Evolutionary conservation across 2,113 vertebrate genomes (phyloP), one percentile per base, ranked within the genome.

Genomic region (Polypterus senegalus): DNA sequence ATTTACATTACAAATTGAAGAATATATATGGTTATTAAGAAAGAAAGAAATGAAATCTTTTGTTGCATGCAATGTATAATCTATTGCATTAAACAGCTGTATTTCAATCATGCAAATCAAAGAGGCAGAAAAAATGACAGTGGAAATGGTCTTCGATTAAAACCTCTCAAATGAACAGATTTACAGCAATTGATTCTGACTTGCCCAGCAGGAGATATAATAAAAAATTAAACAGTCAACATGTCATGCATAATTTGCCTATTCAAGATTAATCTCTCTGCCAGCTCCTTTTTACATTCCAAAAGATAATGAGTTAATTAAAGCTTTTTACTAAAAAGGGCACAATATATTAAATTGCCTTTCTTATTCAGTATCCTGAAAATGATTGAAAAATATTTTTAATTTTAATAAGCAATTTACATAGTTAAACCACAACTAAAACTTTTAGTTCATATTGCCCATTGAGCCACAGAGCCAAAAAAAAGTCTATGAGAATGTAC

Each of bases 221-320:
- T 73, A 67, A 77, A 57, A 81, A 75, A 66, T 66, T 65, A 61
- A 71, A 68, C 58, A 77, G 61, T 69, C 66, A 71, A 64, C 71
- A 68, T 68, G 59, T 57, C 61, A 68, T 73, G 53, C 11, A 43
- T 76, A 76, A 78, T 70, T 79, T 47, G 74, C 67, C 2, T 0
- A 73, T 71, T 76, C 74, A 67, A 66, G 48, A 73, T 69, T 7
- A 11, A 55, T 9, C 7, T 46, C 43, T 45, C 5, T 58, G 56
- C 43, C 27, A 45, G 4, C 5, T 58, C 4, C 46, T 43, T 58
- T 7, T 43, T 58, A 43, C 27, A 43, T 58, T 58, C 56, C 56
- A 58, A 58, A 58, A 58, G 56, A 58, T 4, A 43, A 58, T 7
- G 56, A 58, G 44, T 58, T 58, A 58, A 58, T 58, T 11, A 58